phyloP scores from a whole-genome alignment of 2,888 invertebrate genomes.

The Rhagonycha lutea region DNA sequence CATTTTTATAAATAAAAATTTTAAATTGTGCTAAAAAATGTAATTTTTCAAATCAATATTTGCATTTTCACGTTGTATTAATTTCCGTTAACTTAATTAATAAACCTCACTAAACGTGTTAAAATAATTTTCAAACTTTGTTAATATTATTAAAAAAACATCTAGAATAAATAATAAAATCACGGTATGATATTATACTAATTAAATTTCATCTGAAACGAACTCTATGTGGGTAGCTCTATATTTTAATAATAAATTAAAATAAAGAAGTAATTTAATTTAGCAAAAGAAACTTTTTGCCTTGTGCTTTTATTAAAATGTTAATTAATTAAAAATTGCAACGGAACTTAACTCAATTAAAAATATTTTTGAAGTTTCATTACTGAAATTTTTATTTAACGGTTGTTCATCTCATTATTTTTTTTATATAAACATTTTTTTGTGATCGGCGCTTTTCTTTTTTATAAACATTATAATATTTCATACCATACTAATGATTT shows the following conservation, averaged over 20 bases:
- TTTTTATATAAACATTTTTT: neutral
- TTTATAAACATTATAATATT: no score
- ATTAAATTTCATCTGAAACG: neutral
- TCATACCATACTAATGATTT: neutral
- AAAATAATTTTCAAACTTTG: neutral
- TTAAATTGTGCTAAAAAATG: no score
- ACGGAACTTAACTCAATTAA: neutral
- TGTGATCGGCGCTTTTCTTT: neutral
- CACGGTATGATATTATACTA: neutral
- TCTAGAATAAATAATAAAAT: neutral
- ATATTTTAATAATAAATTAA: neutral
- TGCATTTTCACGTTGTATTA: no score
- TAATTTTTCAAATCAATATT: no score
- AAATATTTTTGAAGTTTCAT: neutral
- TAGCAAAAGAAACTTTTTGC: neutral
- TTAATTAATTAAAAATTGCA: neutral
- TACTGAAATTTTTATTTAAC: neutral
- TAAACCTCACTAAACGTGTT: no score
- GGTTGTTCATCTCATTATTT: neutral
- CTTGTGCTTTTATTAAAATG: neutral
- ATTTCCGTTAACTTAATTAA: no score
- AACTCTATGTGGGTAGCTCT: neutral
- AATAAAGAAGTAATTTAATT: neutral
- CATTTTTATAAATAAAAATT: no score
- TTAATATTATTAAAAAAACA: neutral